Conservation (phyloP, 2,797 vertebrate species). For the Lycodopsis pacificus region DNA sequence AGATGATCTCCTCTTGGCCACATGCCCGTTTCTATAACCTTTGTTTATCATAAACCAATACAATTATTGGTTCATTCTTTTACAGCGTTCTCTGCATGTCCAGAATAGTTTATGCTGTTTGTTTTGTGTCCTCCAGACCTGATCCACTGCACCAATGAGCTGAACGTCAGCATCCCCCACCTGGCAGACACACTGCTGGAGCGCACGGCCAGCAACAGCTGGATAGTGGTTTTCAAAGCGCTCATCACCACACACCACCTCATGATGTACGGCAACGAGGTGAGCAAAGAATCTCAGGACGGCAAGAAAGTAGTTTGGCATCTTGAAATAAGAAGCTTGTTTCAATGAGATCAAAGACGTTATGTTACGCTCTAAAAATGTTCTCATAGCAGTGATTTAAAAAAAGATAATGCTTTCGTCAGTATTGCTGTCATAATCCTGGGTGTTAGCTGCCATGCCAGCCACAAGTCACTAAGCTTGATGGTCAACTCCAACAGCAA, state of each 20-base stretch:
- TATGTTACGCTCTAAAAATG: background rate
- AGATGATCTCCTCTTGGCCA: background rate
- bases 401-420: background rate
- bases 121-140: conserved; percentile 84
- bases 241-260: conserved; percentile 97
- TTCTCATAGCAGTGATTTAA: background rate
- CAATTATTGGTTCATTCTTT: background rate
- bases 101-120: conserved; percentile 5
- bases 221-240: conserved; percentile 98
- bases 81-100: background rate
- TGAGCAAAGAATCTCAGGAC: conserved; percentile 66
- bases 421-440: background rate
- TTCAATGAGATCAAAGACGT: background rate
- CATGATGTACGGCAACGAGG: conserved; percentile 98
- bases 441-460: background rate
- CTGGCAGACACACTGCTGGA: conserved; percentile 93
- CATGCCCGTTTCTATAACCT: background rate
- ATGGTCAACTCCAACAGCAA: background rate
- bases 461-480: background rate
- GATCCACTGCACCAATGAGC: conserved; percentile 95
- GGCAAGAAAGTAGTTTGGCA: background rate
- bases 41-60: background rate
- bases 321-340: background rate
- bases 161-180: conserved; percentile 94
- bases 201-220: conserved; percentile 93